phyloP scores from a whole-genome alignment of 2,797 vertebrate genomes.

The Lacerta agilis region DNA sequence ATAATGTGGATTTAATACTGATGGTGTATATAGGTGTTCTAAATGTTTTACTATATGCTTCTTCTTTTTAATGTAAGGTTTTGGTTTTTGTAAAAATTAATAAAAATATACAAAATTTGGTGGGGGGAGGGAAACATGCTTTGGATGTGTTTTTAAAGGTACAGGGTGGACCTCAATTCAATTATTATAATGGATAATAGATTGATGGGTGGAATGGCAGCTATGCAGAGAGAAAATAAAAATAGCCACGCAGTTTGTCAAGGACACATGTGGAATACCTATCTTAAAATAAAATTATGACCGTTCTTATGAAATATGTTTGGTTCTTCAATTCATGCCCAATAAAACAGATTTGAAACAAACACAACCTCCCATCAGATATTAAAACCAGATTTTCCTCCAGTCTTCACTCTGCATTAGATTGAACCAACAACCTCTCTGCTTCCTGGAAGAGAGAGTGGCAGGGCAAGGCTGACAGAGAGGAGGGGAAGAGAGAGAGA shows the following conservation, averaged over 20 bases:
- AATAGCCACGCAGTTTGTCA: not conserved
- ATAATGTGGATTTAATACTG: no score
- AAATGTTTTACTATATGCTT: no score
- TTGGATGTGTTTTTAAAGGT: no score
- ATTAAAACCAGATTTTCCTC: not conserved
- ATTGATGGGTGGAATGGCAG: not conserved
- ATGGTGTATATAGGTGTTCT: no score
- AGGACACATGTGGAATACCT: not conserved
- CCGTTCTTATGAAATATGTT: not conserved
- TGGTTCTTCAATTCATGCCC: not conserved
- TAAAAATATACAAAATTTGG: no score
- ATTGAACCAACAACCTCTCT: not conserved
- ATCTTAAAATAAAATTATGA: not conserved
- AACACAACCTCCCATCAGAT: not conserved
- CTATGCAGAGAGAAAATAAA: not conserved
- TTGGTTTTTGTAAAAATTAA: no score
- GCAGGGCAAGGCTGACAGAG: not conserved
- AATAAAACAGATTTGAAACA: slow-evolving; percentile 1
- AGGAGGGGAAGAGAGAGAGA: no score
- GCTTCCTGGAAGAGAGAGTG: not conserved
- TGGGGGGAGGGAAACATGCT: no score
- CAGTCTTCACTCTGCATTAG: not conserved
- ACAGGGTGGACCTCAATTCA: no score
- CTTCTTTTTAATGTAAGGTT: no score
- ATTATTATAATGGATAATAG: not conserved